These are phyloP conservation scores for Limnephilus marmoratus DNA, from an alignment of 2,888 invertebrate genomes.

Conservation along the genomic window DNA sequence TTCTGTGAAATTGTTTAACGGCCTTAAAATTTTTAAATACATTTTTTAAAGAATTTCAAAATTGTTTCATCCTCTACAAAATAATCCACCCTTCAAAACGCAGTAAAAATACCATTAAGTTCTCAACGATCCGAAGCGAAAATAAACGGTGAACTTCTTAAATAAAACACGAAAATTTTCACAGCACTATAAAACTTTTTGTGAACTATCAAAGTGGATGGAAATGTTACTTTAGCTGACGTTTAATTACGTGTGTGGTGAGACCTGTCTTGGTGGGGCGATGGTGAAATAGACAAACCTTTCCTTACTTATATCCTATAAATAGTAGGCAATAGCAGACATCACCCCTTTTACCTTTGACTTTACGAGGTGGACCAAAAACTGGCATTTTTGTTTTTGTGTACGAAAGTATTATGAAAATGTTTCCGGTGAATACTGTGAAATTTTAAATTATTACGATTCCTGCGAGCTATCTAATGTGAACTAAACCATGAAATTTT, in stretches of 20 bases:
- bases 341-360: background rate
- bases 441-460: no score
- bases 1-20: background rate
- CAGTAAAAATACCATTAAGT: background rate
- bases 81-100: background rate
- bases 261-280: slow-evolving; percentile 3
- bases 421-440: no score
- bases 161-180: slow-evolving; percentile 28
- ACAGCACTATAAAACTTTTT: slow-evolving; percentile 23
- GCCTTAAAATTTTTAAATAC: background rate
- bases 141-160: background rate
- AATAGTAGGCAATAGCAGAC: background rate
- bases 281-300: background rate
- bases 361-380: background rate
- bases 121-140: background rate
- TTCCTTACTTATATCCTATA: background rate
- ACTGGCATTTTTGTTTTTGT: background rate
- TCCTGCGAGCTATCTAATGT: no score
- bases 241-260: slow-evolving; percentile 39
- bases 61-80: background rate
- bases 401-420: no score
- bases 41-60: background rate
- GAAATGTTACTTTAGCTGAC: slow-evolving; percentile 37
- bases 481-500: no score
- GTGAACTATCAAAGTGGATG: slow-evolving; percentile 23